These are phyloP conservation scores for Ruditapes philippinarum DNA, from an alignment of 1,140 invertebrate species.

Conservation along the genomic window DNA sequence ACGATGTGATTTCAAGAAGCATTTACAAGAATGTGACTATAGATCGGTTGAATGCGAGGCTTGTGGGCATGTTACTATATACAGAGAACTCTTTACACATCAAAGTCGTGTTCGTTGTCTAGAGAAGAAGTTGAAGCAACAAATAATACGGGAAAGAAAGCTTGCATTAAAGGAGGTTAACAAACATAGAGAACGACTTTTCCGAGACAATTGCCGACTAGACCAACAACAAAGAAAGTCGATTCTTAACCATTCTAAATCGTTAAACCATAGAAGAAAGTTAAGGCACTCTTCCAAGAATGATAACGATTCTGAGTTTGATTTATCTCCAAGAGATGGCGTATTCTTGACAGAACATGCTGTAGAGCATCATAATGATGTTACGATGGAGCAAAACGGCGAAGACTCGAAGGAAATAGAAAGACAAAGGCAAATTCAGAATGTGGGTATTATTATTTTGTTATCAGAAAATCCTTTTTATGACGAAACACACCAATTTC, in stretches of 20 bases:
- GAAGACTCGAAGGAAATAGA: slow-evolving; percentile 1
- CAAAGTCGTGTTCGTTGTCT: slow-evolving; percentile 77
- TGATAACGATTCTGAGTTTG: slow-evolving; percentile 29
- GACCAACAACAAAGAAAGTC: slow-evolving; percentile 70
- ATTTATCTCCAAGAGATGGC: slow-evolving; percentile 13
- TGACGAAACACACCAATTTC: too few relatives aligned
- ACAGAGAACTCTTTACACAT: slow-evolving; percentile 78
- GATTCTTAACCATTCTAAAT: slow-evolving; percentile 65
- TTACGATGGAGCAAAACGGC: background rate
- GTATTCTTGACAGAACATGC: slow-evolving; percentile 64
- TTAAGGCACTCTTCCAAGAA: slow-evolving; percentile 35
- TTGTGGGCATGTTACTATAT: slow-evolving; percentile 74
- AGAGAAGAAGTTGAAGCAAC: slow-evolving; percentile 78
- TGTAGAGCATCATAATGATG: slow-evolving; percentile 19
- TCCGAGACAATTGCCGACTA: slow-evolving; percentile 62
- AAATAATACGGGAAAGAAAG: slow-evolving; percentile 73
- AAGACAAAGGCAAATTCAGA: background rate
- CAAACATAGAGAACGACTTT: slow-evolving; percentile 67
- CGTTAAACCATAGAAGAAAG: slow-evolving; percentile 30
- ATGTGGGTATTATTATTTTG: too few relatives aligned
- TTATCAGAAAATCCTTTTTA: too few relatives aligned
- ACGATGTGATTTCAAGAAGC: slow-evolving; percentile 70
- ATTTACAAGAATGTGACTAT: slow-evolving; percentile 76
- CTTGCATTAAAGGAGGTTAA: slow-evolving; percentile 68
- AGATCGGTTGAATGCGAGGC: slow-evolving; percentile 79